Evolutionary conservation across 2,797 vertebrate genomes (phyloP).

Genomic region (Eurystomus glaucurus): DNA sequence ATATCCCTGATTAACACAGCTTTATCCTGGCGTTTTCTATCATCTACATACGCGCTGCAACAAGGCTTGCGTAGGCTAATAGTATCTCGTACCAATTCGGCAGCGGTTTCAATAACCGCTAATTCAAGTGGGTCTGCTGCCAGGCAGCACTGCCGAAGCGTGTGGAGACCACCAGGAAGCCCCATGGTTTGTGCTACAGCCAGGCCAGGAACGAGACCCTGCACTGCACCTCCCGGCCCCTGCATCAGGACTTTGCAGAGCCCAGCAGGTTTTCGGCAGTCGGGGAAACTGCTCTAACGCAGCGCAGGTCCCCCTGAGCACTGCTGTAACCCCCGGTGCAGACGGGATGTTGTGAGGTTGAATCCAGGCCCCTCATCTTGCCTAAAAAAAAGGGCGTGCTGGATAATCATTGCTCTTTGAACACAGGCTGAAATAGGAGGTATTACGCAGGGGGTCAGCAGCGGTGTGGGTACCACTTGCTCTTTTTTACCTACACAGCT

Average conservation of each 20-base stretch:
- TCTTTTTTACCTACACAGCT: background rate
- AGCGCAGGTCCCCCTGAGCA: accelerated
- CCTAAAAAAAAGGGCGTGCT: background rate
- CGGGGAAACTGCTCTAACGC: background rate
- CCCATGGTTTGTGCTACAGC: background rate
- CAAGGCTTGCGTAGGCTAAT: background rate
- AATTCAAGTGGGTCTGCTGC: background rate
- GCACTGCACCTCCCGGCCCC: background rate
- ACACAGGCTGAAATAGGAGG: background rate
- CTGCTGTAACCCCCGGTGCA: background rate
- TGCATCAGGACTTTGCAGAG: background rate
- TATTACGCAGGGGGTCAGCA: background rate
- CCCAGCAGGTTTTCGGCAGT: background rate
- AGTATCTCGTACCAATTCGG: background rate
- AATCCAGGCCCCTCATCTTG: background rate
- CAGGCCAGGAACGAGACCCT: background rate
- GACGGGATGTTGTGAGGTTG: background rate
- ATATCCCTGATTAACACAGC: conserved; percentile 18
- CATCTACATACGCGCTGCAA: background rate
- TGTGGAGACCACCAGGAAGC: background rate
- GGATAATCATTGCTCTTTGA: background rate
- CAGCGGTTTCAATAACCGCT: accelerated
- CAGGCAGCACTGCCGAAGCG: accelerated
- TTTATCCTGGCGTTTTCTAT: background rate
- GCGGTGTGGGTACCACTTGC: background rate